Base-by-base conservation (phyloP, 2,888 invertebrate genomes). In the Mimas tiliae region DNA sequence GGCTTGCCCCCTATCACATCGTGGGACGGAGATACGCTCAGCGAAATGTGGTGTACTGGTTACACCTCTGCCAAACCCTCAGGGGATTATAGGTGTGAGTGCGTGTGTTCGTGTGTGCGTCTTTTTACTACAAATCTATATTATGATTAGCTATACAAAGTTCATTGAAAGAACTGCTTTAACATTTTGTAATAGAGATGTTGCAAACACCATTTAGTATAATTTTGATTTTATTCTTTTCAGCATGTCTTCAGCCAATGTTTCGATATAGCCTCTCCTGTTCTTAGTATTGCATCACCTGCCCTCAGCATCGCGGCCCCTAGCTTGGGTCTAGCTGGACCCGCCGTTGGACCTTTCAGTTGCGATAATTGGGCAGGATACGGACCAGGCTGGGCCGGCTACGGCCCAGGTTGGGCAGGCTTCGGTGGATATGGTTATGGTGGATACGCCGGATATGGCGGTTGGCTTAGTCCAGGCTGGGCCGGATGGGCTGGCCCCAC, bases 401-500 rank as follows among this genome's bases (percentile, higher is more conserved):
- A 48, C 16, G 48, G 48, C 1, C 48, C 16, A 0, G 48, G 48
- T 7, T 48, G 16, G 16, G 47, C 47, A n/a, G 50, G 50, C 16
- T 50, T 50, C 19, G 50, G 19, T 50, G 50, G 50, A 9, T 50
- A 19, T 9, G 50, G 50, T 19, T 50, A 50, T 50, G 19, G 19
- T 50, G 50, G 50, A 50, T 50, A 50, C 19, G 19, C 50, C 8
- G 47, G 53, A 16, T 55, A 53, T 11, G 16, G 45, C n/a, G 16
- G 65, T 33, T 53, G 55, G 38, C n/a, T 34, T 47, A 55, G 64
- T 51, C 50, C 12, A 16, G 14, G 53, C 16, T 47, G 33, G 51
- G 14, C 19, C 45, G 21, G 65, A 16, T 12, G 67, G 53, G 33
- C 45, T 50, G 64, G 64, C 42, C 14, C 70, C 65, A 62, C 65